Percentiles rank a stretch among this genome's conserved stretches.
These are phyloP conservation scores for Coregonus sp. DNA, from an alignment of 2,797 vertebrate genomes.

Conservation along the genomic window DNA sequence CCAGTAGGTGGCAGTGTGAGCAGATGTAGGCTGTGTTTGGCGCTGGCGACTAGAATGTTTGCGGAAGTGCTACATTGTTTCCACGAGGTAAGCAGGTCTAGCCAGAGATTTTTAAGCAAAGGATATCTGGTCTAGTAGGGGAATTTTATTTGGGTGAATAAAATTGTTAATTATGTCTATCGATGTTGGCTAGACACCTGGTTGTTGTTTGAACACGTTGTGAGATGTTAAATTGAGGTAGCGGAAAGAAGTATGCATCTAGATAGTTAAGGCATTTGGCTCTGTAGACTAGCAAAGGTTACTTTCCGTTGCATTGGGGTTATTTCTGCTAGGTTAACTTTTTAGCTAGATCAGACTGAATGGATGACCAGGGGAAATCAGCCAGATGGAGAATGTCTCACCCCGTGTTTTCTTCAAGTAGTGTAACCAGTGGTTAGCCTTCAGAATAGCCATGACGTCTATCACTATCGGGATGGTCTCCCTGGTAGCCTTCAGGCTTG, in stretches of 20 bases:
- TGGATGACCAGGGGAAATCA: neutral
- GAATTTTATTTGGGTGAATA: neutral
- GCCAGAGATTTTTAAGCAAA: neutral
- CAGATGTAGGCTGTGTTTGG: neutral
- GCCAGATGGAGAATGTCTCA: neutral
- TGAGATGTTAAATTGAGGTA: neutral
- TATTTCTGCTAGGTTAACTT: no score
- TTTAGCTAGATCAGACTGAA: no score
- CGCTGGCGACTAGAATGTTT: constrained; percentile 12
- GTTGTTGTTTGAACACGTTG: neutral
- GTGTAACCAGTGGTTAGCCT: neutral
- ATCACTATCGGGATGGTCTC: constrained; percentile 36
- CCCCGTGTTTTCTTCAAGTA: neutral
- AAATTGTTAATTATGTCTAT: neutral
- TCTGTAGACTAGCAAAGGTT: neutral
- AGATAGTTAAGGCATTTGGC: neutral
- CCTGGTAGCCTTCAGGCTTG: constrained; percentile 44
- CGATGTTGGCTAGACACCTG: neutral
- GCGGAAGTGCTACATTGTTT: constrained; percentile 39
- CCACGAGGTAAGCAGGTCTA: neutral
- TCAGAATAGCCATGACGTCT: constrained; percentile 53
- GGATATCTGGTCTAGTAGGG: no score
- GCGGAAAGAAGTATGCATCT: neutral
- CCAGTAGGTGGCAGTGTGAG: constrained; percentile 41
- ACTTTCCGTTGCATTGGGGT: neutral